phyloP scores from a whole-genome alignment of 2,888 invertebrate species.

The Ennomos quercinarius region DNA sequence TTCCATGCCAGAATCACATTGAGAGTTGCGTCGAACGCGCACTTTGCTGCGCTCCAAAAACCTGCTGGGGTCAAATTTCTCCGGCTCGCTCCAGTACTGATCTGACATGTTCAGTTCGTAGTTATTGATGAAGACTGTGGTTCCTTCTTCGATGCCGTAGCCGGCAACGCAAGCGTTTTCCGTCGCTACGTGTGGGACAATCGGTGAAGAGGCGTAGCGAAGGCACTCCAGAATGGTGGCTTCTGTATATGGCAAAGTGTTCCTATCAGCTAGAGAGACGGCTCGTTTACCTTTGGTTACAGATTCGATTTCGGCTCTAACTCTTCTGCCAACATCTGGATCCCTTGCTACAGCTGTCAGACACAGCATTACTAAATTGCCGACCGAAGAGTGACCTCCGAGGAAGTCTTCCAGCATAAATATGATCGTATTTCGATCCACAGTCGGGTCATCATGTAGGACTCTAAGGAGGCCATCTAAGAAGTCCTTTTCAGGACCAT shows the following conservation, averaged over 20 bases:
- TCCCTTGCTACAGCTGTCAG: slow-evolving; percentile 89
- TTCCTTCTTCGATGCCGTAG: slow-evolving; percentile 90
- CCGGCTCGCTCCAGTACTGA: slow-evolving; percentile 90
- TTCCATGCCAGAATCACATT: slow-evolving; percentile 85
- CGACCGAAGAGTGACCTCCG: slow-evolving; percentile 95
- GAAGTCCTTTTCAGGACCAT: slow-evolving; percentile 89
- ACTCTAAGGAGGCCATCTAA: slow-evolving; percentile 91
- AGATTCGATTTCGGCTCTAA: slow-evolving; percentile 89
- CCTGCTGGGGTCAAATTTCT: slow-evolving; percentile 90
- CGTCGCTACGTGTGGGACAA: slow-evolving; percentile 95
- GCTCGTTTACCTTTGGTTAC: slow-evolving; percentile 84
- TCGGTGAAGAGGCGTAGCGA: slow-evolving; percentile 93
- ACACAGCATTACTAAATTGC: slow-evolving; percentile 92
- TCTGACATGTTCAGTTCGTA: slow-evolving; percentile 91
- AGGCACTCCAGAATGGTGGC: slow-evolving; percentile 93
- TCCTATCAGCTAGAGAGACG: slow-evolving; percentile 88
- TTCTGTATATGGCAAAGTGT: slow-evolving; percentile 91
- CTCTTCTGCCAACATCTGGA: slow-evolving; percentile 87
- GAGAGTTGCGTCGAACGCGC: slow-evolving; percentile 69
- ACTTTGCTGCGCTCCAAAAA: slow-evolving; percentile 86
- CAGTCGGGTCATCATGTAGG: slow-evolving; percentile 86
- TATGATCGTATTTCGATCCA: slow-evolving; percentile 92
- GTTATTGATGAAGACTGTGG: slow-evolving; percentile 93
- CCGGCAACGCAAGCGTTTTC: slow-evolving; percentile 90
- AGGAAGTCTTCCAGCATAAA: slow-evolving; percentile 94